Percentiles rank a stretch among this genome's conserved stretches.
Conservation (phyloP, 53 echinoderm and acorn worm species). For the Astropecten irregularis region DNA sequence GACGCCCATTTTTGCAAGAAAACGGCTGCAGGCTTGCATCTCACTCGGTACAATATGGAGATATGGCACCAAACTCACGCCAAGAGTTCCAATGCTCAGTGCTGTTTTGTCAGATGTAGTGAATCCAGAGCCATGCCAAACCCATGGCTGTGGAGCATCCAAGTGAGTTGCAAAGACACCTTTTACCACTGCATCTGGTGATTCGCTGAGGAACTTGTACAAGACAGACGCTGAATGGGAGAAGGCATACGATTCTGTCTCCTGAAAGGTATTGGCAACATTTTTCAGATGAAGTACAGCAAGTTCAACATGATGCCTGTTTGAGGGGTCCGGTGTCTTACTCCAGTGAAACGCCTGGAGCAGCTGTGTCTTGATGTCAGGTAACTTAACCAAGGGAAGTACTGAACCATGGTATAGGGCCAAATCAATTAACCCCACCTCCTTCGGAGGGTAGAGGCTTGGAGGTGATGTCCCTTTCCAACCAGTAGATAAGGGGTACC, state of each 20-base stretch:
- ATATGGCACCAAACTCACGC: conserved; percentile 37
- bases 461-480: no score
- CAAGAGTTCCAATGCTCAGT: conserved; percentile 5
- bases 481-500: conserved; percentile 6
- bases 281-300: conserved; percentile 30
- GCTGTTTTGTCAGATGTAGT: conserved; percentile 47
- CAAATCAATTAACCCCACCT: neutral
- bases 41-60: conserved; percentile 24
- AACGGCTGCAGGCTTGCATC: neutral
- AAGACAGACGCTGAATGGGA: neutral
- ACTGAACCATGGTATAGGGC: conserved; percentile 28
- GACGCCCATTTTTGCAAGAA: conserved; percentile 25
- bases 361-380: neutral
- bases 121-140: conserved; percentile 76
- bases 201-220: conserved; percentile 15
- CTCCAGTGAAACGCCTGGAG: conserved; percentile 10
- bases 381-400: neutral
- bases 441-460: conserved; percentile 31
- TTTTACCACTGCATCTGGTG: neutral
- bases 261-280: neutral
- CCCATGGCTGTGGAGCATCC: neutral
- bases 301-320: neutral
- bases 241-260: neutral
- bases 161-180: neutral
- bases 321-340: neutral